Evolutionary conservation across 2,797 vertebrate genomes (phyloP).

Genomic region (Discoglossus pictus): DNA sequence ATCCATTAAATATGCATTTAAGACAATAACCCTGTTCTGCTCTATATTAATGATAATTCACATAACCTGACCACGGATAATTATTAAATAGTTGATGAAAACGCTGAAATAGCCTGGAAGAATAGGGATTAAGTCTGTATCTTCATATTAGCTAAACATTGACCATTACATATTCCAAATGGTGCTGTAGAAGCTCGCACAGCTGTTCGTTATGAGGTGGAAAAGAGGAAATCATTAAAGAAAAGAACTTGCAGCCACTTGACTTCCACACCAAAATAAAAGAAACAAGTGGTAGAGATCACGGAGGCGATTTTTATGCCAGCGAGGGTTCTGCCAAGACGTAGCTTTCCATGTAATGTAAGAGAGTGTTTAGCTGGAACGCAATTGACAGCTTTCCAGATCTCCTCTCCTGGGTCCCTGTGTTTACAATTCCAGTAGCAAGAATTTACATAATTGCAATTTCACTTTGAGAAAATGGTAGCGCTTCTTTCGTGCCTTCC

Average conservation of each 20-base stretch:
- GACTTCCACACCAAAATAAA: conserved; percentile 60
- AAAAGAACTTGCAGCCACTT: conserved; percentile 59
- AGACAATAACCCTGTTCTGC: too few relatives aligned
- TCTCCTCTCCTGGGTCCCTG: conserved; percentile 37
- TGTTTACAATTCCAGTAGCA: conserved; percentile 66
- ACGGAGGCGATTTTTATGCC: conserved; percentile 41
- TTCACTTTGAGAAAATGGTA: conserved; percentile 62
- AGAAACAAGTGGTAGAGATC: conserved; percentile 42
- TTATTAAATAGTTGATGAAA: too few relatives aligned
- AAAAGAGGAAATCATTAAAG: conserved; percentile 68
- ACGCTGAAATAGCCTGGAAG: too few relatives aligned
- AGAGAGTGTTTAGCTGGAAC: conserved; percentile 49
- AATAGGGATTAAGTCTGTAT: neutral
- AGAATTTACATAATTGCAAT: conserved; percentile 64
- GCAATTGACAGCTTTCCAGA: conserved; percentile 56
- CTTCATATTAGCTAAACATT: conserved; percentile 60
- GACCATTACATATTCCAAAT: conserved; percentile 67
- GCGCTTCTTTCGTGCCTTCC: conserved; percentile 54
- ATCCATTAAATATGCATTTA: too few relatives aligned
- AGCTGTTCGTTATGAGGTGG: conserved; percentile 70
- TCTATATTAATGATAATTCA: too few relatives aligned
- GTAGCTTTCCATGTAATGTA: conserved; percentile 45
- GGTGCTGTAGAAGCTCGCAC: conserved; percentile 61
- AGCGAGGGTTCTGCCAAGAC: conserved; percentile 25
- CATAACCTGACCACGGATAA: too few relatives aligned